Base-by-base conservation (phyloP, 1,140 invertebrate species). In the Apis cerana region DNA sequence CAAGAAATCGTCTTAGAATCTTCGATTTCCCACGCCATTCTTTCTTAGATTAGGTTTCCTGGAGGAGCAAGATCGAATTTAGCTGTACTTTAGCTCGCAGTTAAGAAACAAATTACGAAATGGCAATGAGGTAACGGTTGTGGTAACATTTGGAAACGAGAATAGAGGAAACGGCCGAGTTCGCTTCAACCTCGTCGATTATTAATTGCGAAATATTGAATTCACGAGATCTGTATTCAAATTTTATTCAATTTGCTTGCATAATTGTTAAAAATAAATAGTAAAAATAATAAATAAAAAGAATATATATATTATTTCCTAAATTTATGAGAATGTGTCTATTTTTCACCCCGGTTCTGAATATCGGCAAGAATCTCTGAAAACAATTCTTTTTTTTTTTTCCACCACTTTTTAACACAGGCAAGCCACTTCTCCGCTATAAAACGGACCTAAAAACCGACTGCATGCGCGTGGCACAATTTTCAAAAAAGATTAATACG, bases 61-160 rank as follows among this genome's bases (percentile, higher is more conserved):
- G 33, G 43, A 62, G 56, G 48, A 33, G 68, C 23, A 62, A 17
- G 77, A 79, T 71, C 67, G 77, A 79, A 79, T 79, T 79, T 62
- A 79, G 77, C 77, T 4, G 67, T 19, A 23, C 61, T n/a, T n/a
- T n/a, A 65, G 11, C 52, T 21, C 52, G 10, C n/a, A 23, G 65
- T 78, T 78, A 70, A 50, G 65, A 78, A 70, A 79, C 68, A 50
- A 58, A 79, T 79, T 79, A 68, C 67, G 77, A 79, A 79, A 79
- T 23, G 23, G 48, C 23, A 79, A 52, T 61, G 56, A 68, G 48
- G 58, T 33, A 69, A 77, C 27, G 33, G 62, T 67, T 68, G 62
- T 52, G 10, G 27, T 48, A 77, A 58, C 13, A 58, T 58, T 33
- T 68, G 75, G 33, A 58, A 77, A 77, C 21, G 64, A 33, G 33